phyloP scores from a whole-genome alignment of 2,888 invertebrate species.

The Uloborus plumipes region DNA sequence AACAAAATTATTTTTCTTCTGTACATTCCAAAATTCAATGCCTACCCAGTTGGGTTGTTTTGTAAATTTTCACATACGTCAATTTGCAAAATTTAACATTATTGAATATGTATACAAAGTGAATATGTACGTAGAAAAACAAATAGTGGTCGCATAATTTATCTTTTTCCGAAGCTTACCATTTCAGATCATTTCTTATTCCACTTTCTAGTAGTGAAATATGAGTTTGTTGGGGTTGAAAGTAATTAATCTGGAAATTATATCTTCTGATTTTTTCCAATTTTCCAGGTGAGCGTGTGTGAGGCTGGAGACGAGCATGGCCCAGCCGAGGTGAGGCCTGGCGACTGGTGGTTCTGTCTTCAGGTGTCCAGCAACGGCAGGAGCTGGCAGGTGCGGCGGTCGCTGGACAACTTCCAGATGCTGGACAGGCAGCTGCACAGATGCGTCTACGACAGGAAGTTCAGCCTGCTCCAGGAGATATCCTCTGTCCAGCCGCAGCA shows the following conservation, averaged over 20 bases:
- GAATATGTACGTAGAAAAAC: too few relatives aligned
- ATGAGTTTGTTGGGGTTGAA: too few relatives aligned
- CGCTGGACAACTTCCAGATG: conserved; percentile 87
- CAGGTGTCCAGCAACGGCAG: conserved; percentile 73
- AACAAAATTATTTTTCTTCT: too few relatives aligned
- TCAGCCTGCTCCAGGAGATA: conserved; percentile 50
- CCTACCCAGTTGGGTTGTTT: too few relatives aligned
- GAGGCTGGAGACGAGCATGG: conserved; percentile 39
- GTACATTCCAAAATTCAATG: too few relatives aligned
- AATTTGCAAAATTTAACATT: too few relatives aligned
- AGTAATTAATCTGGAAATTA: background rate
- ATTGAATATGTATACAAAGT: too few relatives aligned
- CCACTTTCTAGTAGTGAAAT: too few relatives aligned
- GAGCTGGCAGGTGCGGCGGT: conserved; percentile 88
- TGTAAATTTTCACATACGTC: too few relatives aligned
- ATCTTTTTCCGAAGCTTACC: too few relatives aligned
- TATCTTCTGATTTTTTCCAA: background rate
- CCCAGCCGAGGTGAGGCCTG: background rate
- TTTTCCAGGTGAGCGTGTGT: conserved; percentile 36
- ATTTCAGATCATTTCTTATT: too few relatives aligned
- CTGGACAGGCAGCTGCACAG: conserved; percentile 94
- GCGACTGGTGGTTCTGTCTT: conserved; percentile 50
- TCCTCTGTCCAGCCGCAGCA: conserved; percentile 17
- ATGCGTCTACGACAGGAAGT: conserved; percentile 95
- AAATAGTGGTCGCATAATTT: too few relatives aligned